Conservation (phyloP, 1,140 invertebrate genomes). For the Drosophila sechellia region DNA sequence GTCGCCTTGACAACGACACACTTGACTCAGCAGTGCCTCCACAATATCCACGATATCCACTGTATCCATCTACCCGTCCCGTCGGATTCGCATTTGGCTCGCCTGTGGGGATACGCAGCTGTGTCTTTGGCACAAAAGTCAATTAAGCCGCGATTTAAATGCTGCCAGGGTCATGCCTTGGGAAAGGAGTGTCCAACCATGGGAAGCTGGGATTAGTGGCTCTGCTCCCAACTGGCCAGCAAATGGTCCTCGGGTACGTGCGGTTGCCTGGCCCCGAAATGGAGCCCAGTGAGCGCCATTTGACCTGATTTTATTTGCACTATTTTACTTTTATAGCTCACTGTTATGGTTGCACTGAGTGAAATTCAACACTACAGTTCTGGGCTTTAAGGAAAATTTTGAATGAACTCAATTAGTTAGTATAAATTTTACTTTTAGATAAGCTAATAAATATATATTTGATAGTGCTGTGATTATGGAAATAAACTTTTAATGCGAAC, state of each 20-base stretch:
- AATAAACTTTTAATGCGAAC: too few species aligned
- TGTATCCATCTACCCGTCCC: not conserved
- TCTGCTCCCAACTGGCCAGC: slow-evolving; percentile 36
- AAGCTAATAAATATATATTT: too few species aligned
- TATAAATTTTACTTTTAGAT: too few species aligned
- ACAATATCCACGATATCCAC: too few species aligned
- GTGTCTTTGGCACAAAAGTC: slow-evolving; percentile 68
- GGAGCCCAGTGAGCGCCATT: slow-evolving; percentile 69
- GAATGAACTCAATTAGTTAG: too few species aligned
- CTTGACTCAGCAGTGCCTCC: slow-evolving; percentile 49
- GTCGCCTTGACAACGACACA: slow-evolving; percentile 73
- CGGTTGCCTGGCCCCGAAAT: slow-evolving; percentile 34
- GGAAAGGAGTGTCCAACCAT: slow-evolving; percentile 63
- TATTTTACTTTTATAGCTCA: slow-evolving; percentile 81
- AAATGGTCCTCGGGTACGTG: slow-evolving; percentile 43
- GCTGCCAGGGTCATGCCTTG: slow-evolving; percentile 69
- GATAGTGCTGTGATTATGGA: too few species aligned
- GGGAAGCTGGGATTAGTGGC: slow-evolving; percentile 27
- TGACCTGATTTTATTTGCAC: slow-evolving; percentile 82
- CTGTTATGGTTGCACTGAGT: slow-evolving; percentile 40
- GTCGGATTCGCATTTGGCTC: slow-evolving; percentile 37
- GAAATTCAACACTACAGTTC: not conserved
- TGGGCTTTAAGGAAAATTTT: not conserved
- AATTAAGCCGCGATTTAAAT: slow-evolving; percentile 79
- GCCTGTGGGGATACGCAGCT: slow-evolving; percentile 68